A percentile compares a stretch with the other conserved stretches of the same genome.
Evolutionary conservation across 2,888 invertebrate genomes (phyloP).

Genomic region (Pseudoips prasinana): DNA sequence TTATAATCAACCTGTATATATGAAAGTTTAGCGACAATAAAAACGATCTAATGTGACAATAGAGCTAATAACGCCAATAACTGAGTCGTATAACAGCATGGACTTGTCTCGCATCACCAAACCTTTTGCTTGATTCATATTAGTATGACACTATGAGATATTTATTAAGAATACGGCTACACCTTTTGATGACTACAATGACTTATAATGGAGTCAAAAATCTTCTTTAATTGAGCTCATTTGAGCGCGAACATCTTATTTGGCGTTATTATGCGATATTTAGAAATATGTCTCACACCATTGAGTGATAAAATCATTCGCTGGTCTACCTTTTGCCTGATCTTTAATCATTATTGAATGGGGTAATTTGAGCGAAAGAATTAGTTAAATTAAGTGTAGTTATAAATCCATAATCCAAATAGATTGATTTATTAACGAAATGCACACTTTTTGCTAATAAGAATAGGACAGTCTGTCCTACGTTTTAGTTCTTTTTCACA

Average conservation of each 20-base stretch:
- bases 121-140: constrained; percentile 53
- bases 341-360: too few relatives aligned
- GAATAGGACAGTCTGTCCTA: too few relatives aligned
- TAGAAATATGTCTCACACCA: too few relatives aligned
- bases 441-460: too few relatives aligned
- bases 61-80: constrained; percentile 60
- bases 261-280: constrained; percentile 5
- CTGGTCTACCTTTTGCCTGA: too few relatives aligned
- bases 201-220: constrained; percentile 33
- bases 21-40: constrained; percentile 54
- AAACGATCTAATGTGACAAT: constrained; percentile 58
- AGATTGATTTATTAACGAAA: too few relatives aligned
- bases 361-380: too few relatives aligned
- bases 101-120: constrained; percentile 51
- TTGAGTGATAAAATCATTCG: too few relatives aligned
- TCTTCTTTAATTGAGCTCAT: constrained; percentile 30
- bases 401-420: too few relatives aligned
- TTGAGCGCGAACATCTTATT: constrained; percentile 21
- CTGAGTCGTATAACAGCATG: constrained; percentile 45
- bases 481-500: too few relatives aligned
- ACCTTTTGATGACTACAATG: constrained; percentile 43
- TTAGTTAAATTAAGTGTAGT: too few relatives aligned
- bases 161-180: constrained; percentile 49
- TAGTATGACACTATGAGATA: constrained; percentile 54
- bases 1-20: constrained; percentile 44